A percentile compares a stretch with the other conserved stretches of the same genome.
Evolutionary conservation across 92 coral and sea anemone genomes (phyloP).

Genomic region (Phymanthus crucifer): DNA sequence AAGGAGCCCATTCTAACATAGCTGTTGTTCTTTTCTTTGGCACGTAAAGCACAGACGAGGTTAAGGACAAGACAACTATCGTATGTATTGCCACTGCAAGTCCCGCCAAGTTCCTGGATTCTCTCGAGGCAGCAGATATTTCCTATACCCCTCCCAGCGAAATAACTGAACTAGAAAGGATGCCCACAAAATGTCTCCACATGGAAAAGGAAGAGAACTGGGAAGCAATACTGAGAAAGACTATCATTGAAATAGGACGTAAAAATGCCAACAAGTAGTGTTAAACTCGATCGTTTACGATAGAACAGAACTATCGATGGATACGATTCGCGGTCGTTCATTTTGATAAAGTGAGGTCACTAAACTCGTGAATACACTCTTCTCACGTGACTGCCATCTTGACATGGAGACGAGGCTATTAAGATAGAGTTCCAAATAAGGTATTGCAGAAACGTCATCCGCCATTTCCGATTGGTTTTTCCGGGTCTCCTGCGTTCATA

Average conservation of each 20-base stretch:
- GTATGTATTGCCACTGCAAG: slow-evolving; percentile 85
- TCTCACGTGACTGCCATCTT: no score
- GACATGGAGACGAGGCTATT: no score
- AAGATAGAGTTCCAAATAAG: no score
- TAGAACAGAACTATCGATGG: no score
- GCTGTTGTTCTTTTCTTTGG: not conserved
- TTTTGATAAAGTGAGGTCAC: no score
- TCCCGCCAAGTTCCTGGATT: slow-evolving; percentile 82
- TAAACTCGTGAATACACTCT: no score
- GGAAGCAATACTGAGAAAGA: slow-evolving; percentile 61
- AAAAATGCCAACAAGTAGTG: not conserved
- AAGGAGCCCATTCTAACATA: no score
- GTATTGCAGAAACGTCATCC: no score
- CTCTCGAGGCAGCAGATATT: slow-evolving; percentile 76
- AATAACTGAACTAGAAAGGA: slow-evolving; percentile 45
- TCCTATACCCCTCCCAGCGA: slow-evolving; percentile 54
- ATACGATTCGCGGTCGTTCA: no score
- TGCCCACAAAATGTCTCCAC: slow-evolving; percentile 60
- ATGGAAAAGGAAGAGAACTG: slow-evolving; percentile 81
- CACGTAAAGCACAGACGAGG: not conserved
- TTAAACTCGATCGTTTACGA: no score
- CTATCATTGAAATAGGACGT: slow-evolving; percentile 32
- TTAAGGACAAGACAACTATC: slow-evolving; percentile 16
- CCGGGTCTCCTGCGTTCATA: no score
- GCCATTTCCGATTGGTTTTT: no score